Evolutionary conservation across 1,140 invertebrate species (phyloP), one percentile per base, ranked within the genome.

Genomic region (Paraescarpia echinospica): DNA sequence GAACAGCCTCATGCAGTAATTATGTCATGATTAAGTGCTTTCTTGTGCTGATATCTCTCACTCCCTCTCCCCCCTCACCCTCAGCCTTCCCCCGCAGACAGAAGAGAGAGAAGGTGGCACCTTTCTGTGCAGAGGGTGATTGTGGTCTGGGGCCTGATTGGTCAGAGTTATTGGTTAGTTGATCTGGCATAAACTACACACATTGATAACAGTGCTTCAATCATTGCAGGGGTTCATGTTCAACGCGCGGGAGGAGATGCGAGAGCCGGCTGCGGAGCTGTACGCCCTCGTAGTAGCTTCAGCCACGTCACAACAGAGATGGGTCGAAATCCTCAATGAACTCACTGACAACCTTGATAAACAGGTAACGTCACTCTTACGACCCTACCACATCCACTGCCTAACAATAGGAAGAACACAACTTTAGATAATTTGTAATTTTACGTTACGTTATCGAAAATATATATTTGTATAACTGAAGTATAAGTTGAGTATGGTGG

Each of bases 161-260:
- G n/a, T n/a, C n/a, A n/a, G n/a, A n/a, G n/a, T n/a, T n/a, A n/a
- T n/a, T n/a, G n/a, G n/a, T n/a, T n/a, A 41, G 12, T 41, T 6
- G 12, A 4, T 6, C 41, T 6, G 41, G 12, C 41, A 41, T 41
- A 4, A 41, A 12, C 12, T 41, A 41, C 41, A 41, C 4, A 41
- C 41, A 41, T 4, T 41, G 41, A 41, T 41, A 41, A 6, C 12
- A 41, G 4, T 6, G 41, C 41, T 41, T 4, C 4, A 4, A 41
- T 41, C 91, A 35, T 94, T 96, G 31, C 93, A 96, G 95, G 97
- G 96, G 93, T 96, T 98, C 91, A 96, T 98, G 91, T 97, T 96
- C 35, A 97, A 97, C n/a, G 97, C 97, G 14, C 97, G 97, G 93
- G 97, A 98, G 94, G 97, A 98, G 89, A 96, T 98, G n/a, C 96